Percentiles rank a stretch among this genome's conserved stretches.
These are phyloP conservation scores for Nasua narica DNA, from an alignment of 2,797 vertebrate species.

Conservation along the genomic window DNA sequence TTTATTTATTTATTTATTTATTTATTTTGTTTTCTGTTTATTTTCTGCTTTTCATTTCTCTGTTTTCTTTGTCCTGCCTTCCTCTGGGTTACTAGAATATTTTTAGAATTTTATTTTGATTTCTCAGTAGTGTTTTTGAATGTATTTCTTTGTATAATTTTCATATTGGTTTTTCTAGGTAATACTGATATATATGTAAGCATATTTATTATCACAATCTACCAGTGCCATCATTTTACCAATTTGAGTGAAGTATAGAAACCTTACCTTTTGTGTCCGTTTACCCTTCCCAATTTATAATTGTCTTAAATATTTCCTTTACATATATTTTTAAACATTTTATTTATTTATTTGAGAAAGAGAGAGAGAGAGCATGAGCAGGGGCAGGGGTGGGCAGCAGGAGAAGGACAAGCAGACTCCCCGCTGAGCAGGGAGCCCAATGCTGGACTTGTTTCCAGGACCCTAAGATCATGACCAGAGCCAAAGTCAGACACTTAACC, in stretches of 20 bases:
- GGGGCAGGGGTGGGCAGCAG: too few species aligned
- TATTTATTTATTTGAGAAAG: background rate
- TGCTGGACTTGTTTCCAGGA: background rate
- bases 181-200: background rate
- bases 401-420: background rate
- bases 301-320: conserved; percentile 11
- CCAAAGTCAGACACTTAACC: background rate
- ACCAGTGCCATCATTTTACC: background rate
- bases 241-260: background rate
- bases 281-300: background rate
- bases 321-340: background rate
- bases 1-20: background rate
- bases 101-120: background rate
- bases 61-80: conserved; percentile 37
- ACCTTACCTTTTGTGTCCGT: background rate
- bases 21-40: background rate
- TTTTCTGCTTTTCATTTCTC: conserved; percentile 4
- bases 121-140: background rate
- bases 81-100: background rate
- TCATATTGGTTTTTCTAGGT: background rate
- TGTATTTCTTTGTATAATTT: conserved; percentile 12
- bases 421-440: background rate
- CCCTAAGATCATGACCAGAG: background rate
- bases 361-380: background rate
- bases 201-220: background rate